These are phyloP conservation scores for Plotosus lineatus DNA, from an alignment of 2,113 vertebrate species.

Conservation along the genomic window DNA sequence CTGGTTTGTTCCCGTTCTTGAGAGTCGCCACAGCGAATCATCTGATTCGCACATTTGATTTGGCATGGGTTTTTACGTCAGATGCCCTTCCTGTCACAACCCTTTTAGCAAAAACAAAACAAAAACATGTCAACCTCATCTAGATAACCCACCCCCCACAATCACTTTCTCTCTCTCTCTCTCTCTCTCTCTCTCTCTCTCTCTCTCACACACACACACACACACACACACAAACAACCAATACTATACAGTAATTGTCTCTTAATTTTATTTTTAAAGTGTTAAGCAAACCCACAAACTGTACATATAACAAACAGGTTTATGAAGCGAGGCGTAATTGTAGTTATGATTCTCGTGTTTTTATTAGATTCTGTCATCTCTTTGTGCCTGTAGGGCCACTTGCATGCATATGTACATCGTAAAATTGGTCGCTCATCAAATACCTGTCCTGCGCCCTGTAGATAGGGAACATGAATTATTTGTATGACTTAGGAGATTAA, in stretches of 20 bases:
- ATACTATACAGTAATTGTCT: background rate
- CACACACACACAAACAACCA: conserved; percentile 10
- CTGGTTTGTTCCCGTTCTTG: too few relatives aligned
- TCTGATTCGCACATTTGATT: too few relatives aligned
- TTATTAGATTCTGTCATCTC: conserved; percentile 14
- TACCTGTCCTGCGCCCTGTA: conserved; percentile 14
- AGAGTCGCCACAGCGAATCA: too few relatives aligned
- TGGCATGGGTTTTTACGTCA: too few relatives aligned
- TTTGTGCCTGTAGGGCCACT: background rate
- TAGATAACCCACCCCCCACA: too few relatives aligned
- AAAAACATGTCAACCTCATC: too few relatives aligned
- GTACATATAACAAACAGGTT: conserved; percentile 11
- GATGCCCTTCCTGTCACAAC: too few relatives aligned
- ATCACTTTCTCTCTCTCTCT: background rate
- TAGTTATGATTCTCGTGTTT: conserved; percentile 21
- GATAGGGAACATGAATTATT: background rate
- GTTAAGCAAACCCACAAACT: background rate
- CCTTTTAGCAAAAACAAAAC: too few relatives aligned
- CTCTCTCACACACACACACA: too few relatives aligned
- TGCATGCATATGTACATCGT: background rate
- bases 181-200: too few relatives aligned
- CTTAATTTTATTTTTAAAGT: background rate
- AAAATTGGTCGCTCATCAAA: conserved; percentile 35
- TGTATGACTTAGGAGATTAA: background rate
- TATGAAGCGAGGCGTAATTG: conserved; percentile 11